Conservation (phyloP, 2,888 invertebrate species). For the Smittia sp. region DNA sequence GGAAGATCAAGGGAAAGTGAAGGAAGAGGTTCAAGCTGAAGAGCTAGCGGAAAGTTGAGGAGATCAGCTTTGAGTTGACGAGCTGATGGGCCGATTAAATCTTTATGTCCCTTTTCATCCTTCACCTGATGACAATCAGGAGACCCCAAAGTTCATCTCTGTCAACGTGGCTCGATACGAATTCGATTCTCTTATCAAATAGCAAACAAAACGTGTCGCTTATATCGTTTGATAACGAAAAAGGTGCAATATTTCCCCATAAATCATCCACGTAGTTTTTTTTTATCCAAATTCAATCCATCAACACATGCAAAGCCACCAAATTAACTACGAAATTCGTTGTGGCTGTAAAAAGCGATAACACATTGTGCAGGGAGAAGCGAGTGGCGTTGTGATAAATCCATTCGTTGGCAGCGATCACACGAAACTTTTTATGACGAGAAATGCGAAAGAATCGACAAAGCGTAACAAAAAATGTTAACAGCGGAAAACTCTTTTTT, state of each 20-base stretch:
- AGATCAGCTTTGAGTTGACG: too few species aligned
- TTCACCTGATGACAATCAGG: too few species aligned
- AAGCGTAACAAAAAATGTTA: slow-evolving; percentile 27
- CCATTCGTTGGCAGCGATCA: slow-evolving; percentile 30
- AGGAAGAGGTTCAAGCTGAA: too few species aligned
- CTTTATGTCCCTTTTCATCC: too few species aligned
- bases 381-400: slow-evolving; percentile 4
- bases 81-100: too few species aligned
- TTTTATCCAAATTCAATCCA: neutral
- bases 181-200: neutral
- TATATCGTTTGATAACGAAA: slow-evolving; percentile 20
- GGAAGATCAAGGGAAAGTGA: too few species aligned
- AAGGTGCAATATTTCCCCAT: slow-evolving; percentile 20
- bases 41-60: too few species aligned
- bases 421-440: slow-evolving; percentile 22
- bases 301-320: neutral
- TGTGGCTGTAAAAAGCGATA: neutral
- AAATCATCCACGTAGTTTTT: neutral
- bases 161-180: neutral
- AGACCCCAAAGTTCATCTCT: neutral
- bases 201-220: neutral
- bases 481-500: slow-evolving; percentile 9
- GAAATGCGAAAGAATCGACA: neutral
- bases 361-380: slow-evolving; percentile 14
- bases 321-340: neutral